Conservation (phyloP, 2,888 invertebrate genomes). For the Serripes groenlandicus region DNA sequence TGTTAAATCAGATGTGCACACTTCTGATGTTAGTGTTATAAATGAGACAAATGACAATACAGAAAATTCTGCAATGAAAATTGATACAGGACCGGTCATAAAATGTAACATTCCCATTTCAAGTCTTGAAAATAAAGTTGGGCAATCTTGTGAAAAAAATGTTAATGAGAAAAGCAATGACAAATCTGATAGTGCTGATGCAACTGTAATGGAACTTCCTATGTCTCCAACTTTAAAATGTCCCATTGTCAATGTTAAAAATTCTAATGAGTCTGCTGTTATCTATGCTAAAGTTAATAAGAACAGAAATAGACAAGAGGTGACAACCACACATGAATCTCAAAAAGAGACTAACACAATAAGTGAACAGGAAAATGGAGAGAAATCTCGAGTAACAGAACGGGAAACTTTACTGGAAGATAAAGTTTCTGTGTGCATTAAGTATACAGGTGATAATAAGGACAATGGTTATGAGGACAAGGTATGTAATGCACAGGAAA, state of each 20-base stretch:
- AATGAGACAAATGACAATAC: not conserved
- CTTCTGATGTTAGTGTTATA: too few species aligned
- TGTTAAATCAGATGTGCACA: not conserved
- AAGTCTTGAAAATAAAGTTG: too few species aligned
- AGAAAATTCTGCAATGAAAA: not conserved
- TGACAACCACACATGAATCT: constrained; percentile 8
- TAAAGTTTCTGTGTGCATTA: too few species aligned
- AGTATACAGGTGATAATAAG: too few species aligned
- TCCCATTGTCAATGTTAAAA: not conserved
- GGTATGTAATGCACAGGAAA: not conserved
- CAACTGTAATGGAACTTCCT: not conserved
- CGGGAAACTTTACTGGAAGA: too few species aligned
- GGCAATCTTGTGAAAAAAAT: too few species aligned
- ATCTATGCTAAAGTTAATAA: constrained; percentile 8
- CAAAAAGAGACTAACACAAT: not conserved
- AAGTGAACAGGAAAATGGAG: not conserved
- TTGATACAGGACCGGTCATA: not conserved
- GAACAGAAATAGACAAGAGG: not conserved
- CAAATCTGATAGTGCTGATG: not conserved
- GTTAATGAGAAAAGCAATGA: not conserved
- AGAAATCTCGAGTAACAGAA: not conserved
- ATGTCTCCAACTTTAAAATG: constrained; percentile 5
- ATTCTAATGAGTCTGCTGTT: not conserved
- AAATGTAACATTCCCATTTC: not conserved
- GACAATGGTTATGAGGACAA: not conserved